Evolutionary conservation across 2,113 vertebrate genomes (phyloP).

Genomic region (Acinonyx jubatus): DNA sequence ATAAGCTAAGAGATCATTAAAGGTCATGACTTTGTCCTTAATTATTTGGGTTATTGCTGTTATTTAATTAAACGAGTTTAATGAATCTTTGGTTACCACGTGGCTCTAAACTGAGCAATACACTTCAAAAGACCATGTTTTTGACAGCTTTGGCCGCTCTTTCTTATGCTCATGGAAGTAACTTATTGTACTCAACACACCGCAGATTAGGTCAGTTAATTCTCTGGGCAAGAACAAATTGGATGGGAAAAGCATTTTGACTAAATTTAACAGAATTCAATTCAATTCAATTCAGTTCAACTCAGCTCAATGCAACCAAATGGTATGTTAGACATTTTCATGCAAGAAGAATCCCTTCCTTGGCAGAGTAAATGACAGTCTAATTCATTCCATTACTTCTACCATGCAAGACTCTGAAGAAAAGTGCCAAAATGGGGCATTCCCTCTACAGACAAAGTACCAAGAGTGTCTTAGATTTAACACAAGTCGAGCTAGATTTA

Average conservation of each 20-base stretch:
- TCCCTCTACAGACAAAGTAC: not conserved
- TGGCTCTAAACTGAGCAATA: slow-evolving; percentile 49
- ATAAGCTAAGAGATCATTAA: slow-evolving; percentile 78
- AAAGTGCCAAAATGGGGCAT: not conserved
- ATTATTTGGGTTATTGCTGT: slow-evolving; percentile 85
- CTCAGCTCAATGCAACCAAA: not conserved
- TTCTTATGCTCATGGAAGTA: not conserved
- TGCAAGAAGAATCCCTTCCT: not conserved
- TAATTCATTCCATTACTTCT: not conserved
- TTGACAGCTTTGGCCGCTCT: not conserved
- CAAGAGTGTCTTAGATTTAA: not conserved
- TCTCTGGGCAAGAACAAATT: slow-evolving; percentile 35
- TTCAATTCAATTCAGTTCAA: not conserved
- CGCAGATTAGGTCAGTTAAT: not conserved
- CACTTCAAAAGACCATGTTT: not conserved
- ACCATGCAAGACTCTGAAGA: not conserved
- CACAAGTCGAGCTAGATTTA: not conserved
- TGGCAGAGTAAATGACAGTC: not conserved
- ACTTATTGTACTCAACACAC: not conserved
- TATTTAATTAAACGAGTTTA: slow-evolving; percentile 84
- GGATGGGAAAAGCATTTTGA: not conserved
- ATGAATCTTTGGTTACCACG: slow-evolving; percentile 80
- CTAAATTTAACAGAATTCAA: not conserved
- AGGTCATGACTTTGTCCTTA: slow-evolving; percentile 83
- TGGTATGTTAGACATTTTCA: not conserved